Evolutionary conservation across 2,113 vertebrate genomes (phyloP).

Genomic region (Sorex fumeus): DNA sequence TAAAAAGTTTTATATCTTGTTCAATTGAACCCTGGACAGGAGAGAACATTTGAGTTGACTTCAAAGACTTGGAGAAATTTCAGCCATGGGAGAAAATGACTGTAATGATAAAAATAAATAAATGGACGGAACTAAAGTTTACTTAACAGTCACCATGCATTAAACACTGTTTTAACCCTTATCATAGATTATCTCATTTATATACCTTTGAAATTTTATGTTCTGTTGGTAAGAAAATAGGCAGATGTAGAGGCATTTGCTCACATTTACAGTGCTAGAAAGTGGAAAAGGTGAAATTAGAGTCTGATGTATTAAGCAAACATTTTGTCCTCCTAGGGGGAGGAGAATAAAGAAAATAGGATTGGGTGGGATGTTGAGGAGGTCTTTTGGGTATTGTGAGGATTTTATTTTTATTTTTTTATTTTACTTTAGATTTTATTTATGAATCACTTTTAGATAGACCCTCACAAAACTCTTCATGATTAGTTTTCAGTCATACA

Average conservation of each 20-base stretch:
- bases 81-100: slow-evolving; percentile 6
- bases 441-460: too few species aligned
- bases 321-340: background rate
- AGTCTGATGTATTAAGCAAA: background rate
- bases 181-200: background rate
- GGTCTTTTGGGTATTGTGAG: too few species aligned
- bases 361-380: too few species aligned
- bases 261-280: background rate
- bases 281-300: background rate
- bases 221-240: background rate
- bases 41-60: slow-evolving; percentile 40
- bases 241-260: too few species aligned
- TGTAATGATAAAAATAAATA: slow-evolving; percentile 16
- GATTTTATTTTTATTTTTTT: too few species aligned
- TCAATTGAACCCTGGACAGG: background rate
- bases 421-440: too few species aligned
- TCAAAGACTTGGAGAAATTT: slow-evolving; percentile 30
- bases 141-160: background rate
- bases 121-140: background rate
- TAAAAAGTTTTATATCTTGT: slow-evolving; percentile 35
- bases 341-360: background rate
- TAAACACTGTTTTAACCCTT: background rate
- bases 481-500: too few species aligned
- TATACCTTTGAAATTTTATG: background rate
- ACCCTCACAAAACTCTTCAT: too few species aligned